Conservation (phyloP, 2,113 vertebrate genomes). For the Podarcis muralis region DNA sequence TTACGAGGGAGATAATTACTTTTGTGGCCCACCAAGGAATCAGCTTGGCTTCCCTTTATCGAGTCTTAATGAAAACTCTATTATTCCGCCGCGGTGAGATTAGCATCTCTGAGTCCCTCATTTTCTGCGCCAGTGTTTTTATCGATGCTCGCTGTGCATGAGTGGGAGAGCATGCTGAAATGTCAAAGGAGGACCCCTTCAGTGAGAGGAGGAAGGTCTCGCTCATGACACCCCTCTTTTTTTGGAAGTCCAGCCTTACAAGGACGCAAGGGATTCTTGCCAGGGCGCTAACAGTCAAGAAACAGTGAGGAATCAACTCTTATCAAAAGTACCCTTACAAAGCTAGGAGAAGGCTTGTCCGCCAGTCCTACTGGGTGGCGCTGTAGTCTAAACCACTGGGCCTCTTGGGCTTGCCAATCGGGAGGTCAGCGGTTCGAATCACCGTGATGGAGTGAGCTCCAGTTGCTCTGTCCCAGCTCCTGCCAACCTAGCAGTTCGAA, state of each 20-base stretch:
- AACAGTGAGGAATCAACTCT: no score
- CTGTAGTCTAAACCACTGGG: no score
- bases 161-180: neutral
- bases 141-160: accelerated
- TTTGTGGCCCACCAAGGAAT: slow-evolving; percentile 25
- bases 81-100: neutral
- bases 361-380: no score
- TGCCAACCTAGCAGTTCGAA: no score
- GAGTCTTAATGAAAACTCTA: slow-evolving; percentile 41
- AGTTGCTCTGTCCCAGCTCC: no score
- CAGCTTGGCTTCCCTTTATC: slow-evolving; percentile 29
- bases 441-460: no score
- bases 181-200: no score
- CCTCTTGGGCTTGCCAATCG: no score
- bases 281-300: no score
- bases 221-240: neutral
- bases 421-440: no score
- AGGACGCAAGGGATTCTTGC: neutral
- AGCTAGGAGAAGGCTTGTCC: no score
- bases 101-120: neutral
- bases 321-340: no score
- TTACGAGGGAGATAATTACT: neutral
- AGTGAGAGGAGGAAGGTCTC: neutral
- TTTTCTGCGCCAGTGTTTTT: neutral
- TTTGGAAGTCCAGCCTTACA: neutral